These are phyloP conservation scores for Pachycephala philippinensis DNA, from an alignment of 2,113 vertebrate species.

Conservation along the genomic window DNA sequence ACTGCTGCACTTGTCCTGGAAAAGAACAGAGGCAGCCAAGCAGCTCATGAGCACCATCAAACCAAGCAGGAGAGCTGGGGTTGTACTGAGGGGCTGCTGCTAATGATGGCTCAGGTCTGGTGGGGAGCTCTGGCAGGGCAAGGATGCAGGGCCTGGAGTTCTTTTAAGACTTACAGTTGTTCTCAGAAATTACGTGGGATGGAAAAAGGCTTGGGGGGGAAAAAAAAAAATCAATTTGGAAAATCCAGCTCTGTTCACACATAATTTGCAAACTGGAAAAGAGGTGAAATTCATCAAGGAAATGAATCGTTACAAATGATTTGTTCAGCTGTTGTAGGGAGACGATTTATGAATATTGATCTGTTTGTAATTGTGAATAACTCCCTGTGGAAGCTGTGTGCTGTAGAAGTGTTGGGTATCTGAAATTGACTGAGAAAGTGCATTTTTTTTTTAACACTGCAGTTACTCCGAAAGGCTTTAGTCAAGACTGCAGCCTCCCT, in stretches of 20 bases:
- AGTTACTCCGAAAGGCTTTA: neutral
- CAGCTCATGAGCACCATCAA: neutral
- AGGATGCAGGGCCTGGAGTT: neutral
- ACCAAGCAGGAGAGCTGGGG: fast-evolving
- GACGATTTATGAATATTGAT: conserved; percentile 27
- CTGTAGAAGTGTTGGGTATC: neutral
- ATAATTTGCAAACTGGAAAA: conserved; percentile 36
- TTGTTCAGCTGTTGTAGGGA: conserved; percentile 22
- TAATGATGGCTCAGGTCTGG: neutral
- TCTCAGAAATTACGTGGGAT: neutral
- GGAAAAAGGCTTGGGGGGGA: neutral
- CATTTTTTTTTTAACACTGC: neutral
- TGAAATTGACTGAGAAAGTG: neutral
- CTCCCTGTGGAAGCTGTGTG: neutral
- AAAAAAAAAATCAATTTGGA: conserved; percentile 1
- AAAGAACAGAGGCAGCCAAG: neutral
- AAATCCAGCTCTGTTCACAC: neutral
- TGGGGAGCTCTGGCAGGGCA: neutral
- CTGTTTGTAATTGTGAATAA: conserved; percentile 20
- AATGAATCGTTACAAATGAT: conserved; percentile 42
- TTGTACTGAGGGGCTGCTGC: neutral
- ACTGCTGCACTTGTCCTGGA: neutral
- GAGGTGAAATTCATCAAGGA: conserved; percentile 44
- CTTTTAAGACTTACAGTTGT: neutral
- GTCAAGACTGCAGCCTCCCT: neutral